These are phyloP conservation scores for Campoplex capitator DNA, from an alignment of 2,888 invertebrate species.

Conservation along the genomic window DNA sequence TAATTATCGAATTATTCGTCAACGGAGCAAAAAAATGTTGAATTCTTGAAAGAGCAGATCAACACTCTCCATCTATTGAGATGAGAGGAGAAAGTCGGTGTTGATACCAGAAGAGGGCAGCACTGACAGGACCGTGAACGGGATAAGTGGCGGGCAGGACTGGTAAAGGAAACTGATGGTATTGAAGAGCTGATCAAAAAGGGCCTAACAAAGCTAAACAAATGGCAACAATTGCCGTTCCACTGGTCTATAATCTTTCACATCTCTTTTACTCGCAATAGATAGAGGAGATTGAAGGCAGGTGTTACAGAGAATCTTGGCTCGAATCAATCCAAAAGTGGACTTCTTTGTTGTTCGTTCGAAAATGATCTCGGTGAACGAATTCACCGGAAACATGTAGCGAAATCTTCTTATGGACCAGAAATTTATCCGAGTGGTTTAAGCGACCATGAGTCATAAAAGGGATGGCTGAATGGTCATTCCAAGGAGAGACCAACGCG, in stretches of 20 bases:
- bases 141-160: background rate
- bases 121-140: slow-evolving; percentile 73
- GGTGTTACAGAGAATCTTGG: slow-evolving; percentile 49
- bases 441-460: slow-evolving; percentile 8
- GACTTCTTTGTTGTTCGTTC: slow-evolving; percentile 20
- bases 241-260: slow-evolving; percentile 22
- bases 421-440: slow-evolving; percentile 34
- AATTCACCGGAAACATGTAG: background rate
- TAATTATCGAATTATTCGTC: background rate
- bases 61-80: background rate
- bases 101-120: slow-evolving; percentile 73
- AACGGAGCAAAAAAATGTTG: background rate
- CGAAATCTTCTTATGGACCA: background rate
- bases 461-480: slow-evolving; percentile 25
- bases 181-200: background rate
- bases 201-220: background rate
- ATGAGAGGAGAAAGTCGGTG: background rate
- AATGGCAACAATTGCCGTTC: slow-evolving; percentile 41
- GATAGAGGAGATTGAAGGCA: slow-evolving; percentile 50
- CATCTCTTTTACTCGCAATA: slow-evolving; percentile 25
- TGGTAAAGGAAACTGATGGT: no score
- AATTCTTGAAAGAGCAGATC: background rate
- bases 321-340: slow-evolving; percentile 19
- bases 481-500: slow-evolving; percentile 32
- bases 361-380: background rate